Evolutionary conservation across 2,888 invertebrate genomes (phyloP), one percentile per base, ranked within the genome.

Genomic region (Drosophila fulvimacula): DNA sequence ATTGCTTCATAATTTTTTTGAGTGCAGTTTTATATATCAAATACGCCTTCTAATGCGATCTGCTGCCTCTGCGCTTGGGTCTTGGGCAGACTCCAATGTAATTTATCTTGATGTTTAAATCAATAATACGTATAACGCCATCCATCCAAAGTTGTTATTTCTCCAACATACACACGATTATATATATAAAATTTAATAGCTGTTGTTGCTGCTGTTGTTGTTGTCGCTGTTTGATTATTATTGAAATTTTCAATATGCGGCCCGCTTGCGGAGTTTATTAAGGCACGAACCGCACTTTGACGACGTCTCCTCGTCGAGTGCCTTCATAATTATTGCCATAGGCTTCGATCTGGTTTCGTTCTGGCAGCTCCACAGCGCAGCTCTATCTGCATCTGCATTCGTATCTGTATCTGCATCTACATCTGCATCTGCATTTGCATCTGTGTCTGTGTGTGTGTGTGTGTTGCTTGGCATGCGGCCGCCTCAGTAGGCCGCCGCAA

Each of bases 101-200:
- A 89, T 90, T 89, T 91, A 91, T 91, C 91, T 91, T 90, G 91
- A 90, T 91, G 91, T 90, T 90, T 90, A 91, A 91, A 91, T 91
- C 91, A 91, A 91, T 91, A 90, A 89, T 88, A 69, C 69, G 56
- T 59, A 59, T 57, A 90, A 87, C 84, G 83, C 88, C 90, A 78
- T 85, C 84, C 81, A 51, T 56, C 60, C 69, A 56, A 76, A 69
- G 65, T 62, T 73, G 56, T 61, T 65, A 62, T 61, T 61, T 56
- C 32, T 41, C 7, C 55, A 42, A 46, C 58, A 58, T 41, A 69
- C 13, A 68, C 42, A 57, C 59, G 48, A 59, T 41, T 61, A 61
- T 59, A 58, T 55, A 58, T 58, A 59, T 58, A 77, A 69, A 70
- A 67, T 66, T 79, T 74, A 76, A 81, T 78, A 71, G 70, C 67